Evolutionary conservation across 2,113 vertebrate genomes (phyloP).

Genomic region (Eulacestoma nigropectus): DNA sequence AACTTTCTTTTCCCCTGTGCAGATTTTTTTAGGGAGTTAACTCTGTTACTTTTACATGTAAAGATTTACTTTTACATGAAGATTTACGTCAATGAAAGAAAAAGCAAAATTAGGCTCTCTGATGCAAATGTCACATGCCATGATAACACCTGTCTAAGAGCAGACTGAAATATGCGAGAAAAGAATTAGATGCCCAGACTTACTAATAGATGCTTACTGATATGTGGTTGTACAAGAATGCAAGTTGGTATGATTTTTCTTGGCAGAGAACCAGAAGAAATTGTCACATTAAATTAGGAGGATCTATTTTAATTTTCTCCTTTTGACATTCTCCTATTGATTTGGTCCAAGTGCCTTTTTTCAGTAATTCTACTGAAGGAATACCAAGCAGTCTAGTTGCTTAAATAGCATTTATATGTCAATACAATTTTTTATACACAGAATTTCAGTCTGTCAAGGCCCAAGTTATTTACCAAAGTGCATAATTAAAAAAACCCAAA

Average conservation of each 20-base stretch:
- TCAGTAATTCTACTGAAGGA: slow-evolving; percentile 9
- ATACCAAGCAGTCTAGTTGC: not conserved
- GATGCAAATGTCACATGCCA: not conserved
- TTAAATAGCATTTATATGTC: slow-evolving; percentile 14
- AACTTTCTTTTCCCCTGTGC: not conserved
- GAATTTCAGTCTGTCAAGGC: not conserved
- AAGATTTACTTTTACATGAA: too few species aligned
- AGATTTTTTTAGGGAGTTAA: not conserved
- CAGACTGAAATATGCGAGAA: not conserved
- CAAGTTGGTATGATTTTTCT: not conserved
- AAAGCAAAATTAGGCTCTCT: not conserved
- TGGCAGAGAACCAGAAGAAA: not conserved
- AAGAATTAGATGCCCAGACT: not conserved
- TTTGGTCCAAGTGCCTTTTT: not conserved
- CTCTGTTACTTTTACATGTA: not conserved
- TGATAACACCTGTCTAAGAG: not conserved
- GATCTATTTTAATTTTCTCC: slow-evolving; percentile 23
- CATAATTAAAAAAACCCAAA: not conserved
- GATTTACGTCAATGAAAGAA: not conserved
- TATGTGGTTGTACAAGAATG: not conserved
- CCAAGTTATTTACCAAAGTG: not conserved
- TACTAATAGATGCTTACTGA: not conserved
- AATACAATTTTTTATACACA: not conserved
- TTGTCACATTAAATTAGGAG: slow-evolving; percentile 14
- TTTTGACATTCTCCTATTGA: slow-evolving; percentile 7